A percentile compares a stretch with the other conserved stretches of the same genome.
phyloP scores from a whole-genome alignment of 2,888 invertebrate species.

The Leuctra nigra region DNA sequence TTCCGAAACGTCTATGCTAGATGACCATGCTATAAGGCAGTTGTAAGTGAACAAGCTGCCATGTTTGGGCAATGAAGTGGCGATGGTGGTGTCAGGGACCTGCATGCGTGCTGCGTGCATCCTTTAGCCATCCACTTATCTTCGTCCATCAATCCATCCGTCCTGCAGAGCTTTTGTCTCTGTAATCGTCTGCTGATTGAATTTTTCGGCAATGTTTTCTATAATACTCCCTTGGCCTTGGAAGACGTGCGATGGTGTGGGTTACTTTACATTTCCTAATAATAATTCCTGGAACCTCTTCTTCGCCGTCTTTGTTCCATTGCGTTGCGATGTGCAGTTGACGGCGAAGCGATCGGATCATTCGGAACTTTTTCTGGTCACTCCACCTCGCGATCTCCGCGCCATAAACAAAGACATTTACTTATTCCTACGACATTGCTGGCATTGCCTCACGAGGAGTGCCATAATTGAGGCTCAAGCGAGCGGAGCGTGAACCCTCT shows the following conservation, averaged over 20 bases:
- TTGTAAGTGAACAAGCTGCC: conserved; percentile 9
- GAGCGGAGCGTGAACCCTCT: not conserved
- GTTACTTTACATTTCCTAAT: conserved; percentile 9
- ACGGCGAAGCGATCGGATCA: not conserved
- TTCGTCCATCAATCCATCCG: not conserved
- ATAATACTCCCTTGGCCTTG: conserved; percentile 9
- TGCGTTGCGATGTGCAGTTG: not conserved
- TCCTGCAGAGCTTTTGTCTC: conserved; percentile 4
- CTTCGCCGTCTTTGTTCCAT: not conserved
- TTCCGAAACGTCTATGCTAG: conserved; percentile 10
- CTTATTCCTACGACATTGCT: conserved; percentile 9
- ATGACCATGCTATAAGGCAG: not conserved
- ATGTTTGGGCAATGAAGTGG: conserved; percentile 8
- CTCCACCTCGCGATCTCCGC: not conserved
- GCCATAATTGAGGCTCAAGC: conserved; percentile 6
- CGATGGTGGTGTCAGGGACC: conserved; percentile 9
- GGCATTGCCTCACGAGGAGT: conserved; percentile 7
- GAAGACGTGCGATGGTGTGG: conserved; percentile 5
- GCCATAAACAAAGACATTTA: conserved; percentile 16
- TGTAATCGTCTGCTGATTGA: conserved; percentile 2
- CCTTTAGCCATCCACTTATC: not conserved
- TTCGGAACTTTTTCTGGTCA: not conserved
- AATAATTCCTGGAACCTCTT: not conserved
- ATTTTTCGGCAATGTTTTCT: conserved; percentile 12
- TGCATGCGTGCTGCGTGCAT: conserved; percentile 14